Evolutionary conservation across 2,888 invertebrate genomes (phyloP).

Genomic region (Nasonia oneida): DNA sequence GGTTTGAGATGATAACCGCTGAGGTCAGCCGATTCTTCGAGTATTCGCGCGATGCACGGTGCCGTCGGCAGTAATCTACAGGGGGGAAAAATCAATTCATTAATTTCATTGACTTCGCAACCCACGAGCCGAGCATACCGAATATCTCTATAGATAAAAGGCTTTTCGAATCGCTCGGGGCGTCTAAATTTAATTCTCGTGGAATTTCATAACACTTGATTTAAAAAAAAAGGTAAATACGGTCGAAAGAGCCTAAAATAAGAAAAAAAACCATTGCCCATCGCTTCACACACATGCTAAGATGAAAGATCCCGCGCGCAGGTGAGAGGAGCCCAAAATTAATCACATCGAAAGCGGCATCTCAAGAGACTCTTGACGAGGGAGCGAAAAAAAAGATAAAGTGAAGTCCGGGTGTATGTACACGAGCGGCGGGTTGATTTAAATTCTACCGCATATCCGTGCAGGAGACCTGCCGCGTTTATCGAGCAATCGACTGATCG

Average conservation of each 20-base stretch:
- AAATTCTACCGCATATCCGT: neutral
- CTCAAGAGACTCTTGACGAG: conserved; percentile 29
- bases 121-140: neutral
- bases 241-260: neutral
- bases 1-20: conserved; percentile 86
- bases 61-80: conserved; percentile 86
- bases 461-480: neutral
- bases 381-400: conserved; percentile 30
- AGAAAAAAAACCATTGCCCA: neutral
- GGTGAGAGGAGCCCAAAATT: neutral
- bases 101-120: neutral
- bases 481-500: neutral
- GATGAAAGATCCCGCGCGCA: neutral
- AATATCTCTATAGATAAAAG: neutral
- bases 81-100: neutral
- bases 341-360: conserved; percentile 4
- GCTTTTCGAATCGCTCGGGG: too few relatives aligned
- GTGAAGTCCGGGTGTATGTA: conserved; percentile 2
- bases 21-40: conserved; percentile 86
- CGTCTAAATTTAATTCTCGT: neutral
- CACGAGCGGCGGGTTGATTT: conserved; percentile 9
- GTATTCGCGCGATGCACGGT: conserved; percentile 88
- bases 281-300: neutral
- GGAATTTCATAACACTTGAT: conserved; percentile 6
- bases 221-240: neutral